A percentile compares a stretch with the other conserved stretches of the same genome.
These are phyloP conservation scores for Microchrysa polita DNA, from an alignment of 2,888 invertebrate species.

Conservation along the genomic window DNA sequence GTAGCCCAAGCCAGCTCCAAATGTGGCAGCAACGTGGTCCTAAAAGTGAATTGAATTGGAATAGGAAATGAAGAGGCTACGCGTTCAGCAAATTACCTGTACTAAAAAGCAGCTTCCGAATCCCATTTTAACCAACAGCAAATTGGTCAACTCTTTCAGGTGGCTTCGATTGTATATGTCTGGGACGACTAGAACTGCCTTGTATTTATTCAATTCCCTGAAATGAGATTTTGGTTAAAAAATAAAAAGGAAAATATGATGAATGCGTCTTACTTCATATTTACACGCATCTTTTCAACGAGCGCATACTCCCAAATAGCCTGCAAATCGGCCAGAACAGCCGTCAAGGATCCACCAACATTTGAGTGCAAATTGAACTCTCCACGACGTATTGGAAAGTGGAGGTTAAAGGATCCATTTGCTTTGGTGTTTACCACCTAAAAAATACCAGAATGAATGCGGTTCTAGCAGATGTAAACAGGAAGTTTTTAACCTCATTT, in stretches of 20 bases:
- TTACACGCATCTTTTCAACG: slow-evolving; percentile 79
- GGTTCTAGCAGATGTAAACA: neutral
- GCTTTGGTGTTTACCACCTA: slow-evolving; percentile 62
- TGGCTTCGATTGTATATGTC: slow-evolving; percentile 89
- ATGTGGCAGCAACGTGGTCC: slow-evolving; percentile 88
- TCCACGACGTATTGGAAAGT: slow-evolving; percentile 89
- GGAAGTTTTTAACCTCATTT: slow-evolving; percentile 69
- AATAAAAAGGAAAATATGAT: slow-evolving; percentile 48
- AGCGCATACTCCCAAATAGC: slow-evolving; percentile 88
- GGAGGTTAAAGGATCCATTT: slow-evolving; percentile 80
- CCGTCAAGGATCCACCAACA: slow-evolving; percentile 85
- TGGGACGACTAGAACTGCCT: slow-evolving; percentile 87
- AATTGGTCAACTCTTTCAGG: slow-evolving; percentile 82
- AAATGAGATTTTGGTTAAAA: too few species aligned
- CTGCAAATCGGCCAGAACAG: slow-evolving; percentile 85
- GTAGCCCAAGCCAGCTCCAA: slow-evolving; percentile 83
- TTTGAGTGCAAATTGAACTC: slow-evolving; percentile 86
- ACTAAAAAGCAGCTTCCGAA: slow-evolving; percentile 77
- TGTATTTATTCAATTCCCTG: slow-evolving; percentile 77
- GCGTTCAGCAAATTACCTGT: too few species aligned
- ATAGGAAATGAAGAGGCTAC: too few species aligned
- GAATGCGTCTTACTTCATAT: slow-evolving; percentile 63
- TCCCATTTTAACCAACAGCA: slow-evolving; percentile 82
- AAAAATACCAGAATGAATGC: neutral
- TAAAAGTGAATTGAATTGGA: too few species aligned